Evolutionary conservation across 2,888 invertebrate species (phyloP).

Genomic region (Sycophila texana): DNA sequence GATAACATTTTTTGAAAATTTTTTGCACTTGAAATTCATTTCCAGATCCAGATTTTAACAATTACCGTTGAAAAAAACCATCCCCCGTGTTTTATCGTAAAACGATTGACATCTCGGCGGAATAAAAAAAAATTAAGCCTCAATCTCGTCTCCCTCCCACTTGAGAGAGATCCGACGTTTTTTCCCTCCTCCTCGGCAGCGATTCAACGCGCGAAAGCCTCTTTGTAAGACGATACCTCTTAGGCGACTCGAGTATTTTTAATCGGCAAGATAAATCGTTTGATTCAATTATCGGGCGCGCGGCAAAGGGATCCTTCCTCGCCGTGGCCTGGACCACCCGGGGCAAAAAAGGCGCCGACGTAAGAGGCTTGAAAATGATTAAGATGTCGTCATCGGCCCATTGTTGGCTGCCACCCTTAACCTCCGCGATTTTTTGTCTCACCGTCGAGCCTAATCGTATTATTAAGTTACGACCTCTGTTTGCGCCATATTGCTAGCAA

Average conservation of each 20-base stretch:
- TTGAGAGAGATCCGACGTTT: background rate
- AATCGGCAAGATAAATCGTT: conserved; percentile 75
- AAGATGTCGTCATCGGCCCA: conserved; percentile 49
- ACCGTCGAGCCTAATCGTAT: conserved; percentile 40
- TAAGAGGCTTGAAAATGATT: conserved; percentile 73
- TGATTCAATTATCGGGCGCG: conserved; percentile 72
- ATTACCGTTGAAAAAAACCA: too few species aligned
- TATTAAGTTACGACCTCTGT: conserved; percentile 20
- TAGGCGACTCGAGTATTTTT: conserved; percentile 70
- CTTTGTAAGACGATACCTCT: conserved; percentile 72
- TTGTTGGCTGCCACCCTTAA: conserved; percentile 38
- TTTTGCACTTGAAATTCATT: too few species aligned
- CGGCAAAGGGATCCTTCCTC: conserved; percentile 45
- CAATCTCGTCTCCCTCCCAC: background rate
- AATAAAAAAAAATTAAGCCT: too few species aligned
- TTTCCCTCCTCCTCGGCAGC: too few species aligned
- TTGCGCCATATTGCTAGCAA: conserved; percentile 16
- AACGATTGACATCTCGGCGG: too few species aligned
- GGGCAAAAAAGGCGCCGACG: conserved; percentile 63
- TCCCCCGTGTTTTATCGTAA: too few species aligned
- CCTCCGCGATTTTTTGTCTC: conserved; percentile 38
- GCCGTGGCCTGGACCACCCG: background rate
- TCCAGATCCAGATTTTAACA: too few species aligned
- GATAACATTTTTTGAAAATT: too few species aligned
- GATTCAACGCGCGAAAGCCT: conserved; percentile 64